Base-by-base conservation (phyloP, 2,797 vertebrate genomes). In the Synanceia verrucosa region DNA sequence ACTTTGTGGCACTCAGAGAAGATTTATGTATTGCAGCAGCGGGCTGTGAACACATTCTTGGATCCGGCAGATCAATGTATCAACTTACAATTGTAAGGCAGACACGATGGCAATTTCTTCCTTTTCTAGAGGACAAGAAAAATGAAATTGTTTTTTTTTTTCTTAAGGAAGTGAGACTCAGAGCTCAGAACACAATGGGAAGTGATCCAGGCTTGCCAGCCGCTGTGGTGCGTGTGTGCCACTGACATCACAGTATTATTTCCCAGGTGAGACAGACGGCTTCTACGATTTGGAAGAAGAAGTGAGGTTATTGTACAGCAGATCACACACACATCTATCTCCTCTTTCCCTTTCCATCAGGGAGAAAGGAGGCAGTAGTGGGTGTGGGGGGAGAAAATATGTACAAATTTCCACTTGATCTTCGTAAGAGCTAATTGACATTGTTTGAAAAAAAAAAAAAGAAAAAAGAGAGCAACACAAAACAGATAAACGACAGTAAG, bases 391-490 rank as follows among this genome's bases (percentile, higher is more conserved):
- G 76, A 47, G 69, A 57, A 82, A 73, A 76, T 26, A 81, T 60
- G 65, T 70, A 78, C 74, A 86, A 62, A 79, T 59, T 64, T 72
- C 26, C 62, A 77, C 70, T 81, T 86, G 79, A 84, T 87, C 73
- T 69, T 39, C 34, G 55, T 46, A 63, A 53, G 71, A 68, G 57
- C 51, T 87, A 88, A 88, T 88, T 91, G 87, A 90, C 73, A 86
- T 76, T 79, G 78, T 87, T 84, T 79, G 70, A 73, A 64, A 76
- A 74, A 61, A 31, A 43, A 50, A 58, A 31, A 31, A 66, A 39
- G 33, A 56, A 55, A 36, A 55, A 59, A 59, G 9, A 65, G 43
- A 44, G 48, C 31, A 82, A 81, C 76, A 79, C 51, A 84, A 83
- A 80, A 77, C 62, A 81, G 81, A 82, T 82, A 84, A 88, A 88